Evolutionary conservation across 1,140 invertebrate species (phyloP).

Genomic region (Dinoponera quadriceps): DNA sequence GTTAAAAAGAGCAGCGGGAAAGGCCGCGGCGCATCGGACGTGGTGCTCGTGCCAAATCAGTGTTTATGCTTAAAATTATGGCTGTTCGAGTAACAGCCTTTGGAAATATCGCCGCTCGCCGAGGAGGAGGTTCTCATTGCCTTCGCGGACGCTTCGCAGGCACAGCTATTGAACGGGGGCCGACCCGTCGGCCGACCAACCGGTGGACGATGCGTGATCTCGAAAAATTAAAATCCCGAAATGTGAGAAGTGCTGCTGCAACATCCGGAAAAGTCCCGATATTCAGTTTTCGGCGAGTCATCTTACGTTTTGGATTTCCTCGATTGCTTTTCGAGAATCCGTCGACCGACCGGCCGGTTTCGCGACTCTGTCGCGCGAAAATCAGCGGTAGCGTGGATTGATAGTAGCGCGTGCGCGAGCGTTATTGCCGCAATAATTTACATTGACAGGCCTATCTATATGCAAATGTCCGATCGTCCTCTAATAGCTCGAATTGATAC

Average conservation of each 20-base stretch:
- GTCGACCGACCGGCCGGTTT: background rate
- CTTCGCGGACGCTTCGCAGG: background rate
- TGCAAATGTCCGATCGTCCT: slow-evolving; percentile 64
- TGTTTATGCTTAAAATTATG: slow-evolving; percentile 82
- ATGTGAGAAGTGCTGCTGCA: too few relatives aligned
- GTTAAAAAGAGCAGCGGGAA: slow-evolving; percentile 52
- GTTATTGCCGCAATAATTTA: slow-evolving; percentile 70
- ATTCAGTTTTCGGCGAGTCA: too few relatives aligned
- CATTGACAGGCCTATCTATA: slow-evolving; percentile 68
- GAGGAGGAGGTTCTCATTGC: slow-evolving; percentile 72
- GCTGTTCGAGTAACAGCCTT: slow-evolving; percentile 76
- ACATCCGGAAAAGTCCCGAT: too few relatives aligned
- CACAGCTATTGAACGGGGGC: too few relatives aligned
- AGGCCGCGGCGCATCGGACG: slow-evolving; percentile 42
- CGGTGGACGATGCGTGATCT: too few relatives aligned
- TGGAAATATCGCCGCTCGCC: slow-evolving; percentile 73
- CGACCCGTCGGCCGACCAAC: too few relatives aligned
- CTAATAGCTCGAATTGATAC: slow-evolving; percentile 59
- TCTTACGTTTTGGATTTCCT: too few relatives aligned
- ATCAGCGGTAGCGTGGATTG: slow-evolving; percentile 34
- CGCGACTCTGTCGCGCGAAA: slow-evolving; percentile 1
- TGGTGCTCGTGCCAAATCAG: slow-evolving; percentile 78
- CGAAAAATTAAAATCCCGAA: too few relatives aligned
- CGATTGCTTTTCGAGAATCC: too few relatives aligned
- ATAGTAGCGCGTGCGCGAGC: slow-evolving; percentile 10